Base-by-base conservation (phyloP, 2,888 invertebrate genomes). In the Agonopterix heracliana region DNA sequence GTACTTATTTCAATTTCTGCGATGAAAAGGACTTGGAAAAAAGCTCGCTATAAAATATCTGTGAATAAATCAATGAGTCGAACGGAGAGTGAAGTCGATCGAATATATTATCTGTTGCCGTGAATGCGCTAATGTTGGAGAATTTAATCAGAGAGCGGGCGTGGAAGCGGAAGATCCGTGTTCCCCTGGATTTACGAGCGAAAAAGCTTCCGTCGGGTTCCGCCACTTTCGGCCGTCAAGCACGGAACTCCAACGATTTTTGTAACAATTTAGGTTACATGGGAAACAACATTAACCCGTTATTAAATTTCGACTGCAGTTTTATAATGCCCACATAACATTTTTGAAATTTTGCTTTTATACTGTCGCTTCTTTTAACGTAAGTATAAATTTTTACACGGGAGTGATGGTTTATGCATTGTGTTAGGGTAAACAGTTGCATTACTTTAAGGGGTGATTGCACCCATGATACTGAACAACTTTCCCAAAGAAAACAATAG, bases 121-220 rank as follows among this genome's bases (percentile, higher is more conserved):
- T 72, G 73, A 76, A 73, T 71, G 74, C 74, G 68, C 73, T 78
- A 77, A 79, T 78, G 72, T 74, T 59, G 66, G 68, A 64, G 72
- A 74, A 76, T 80, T 79, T 78, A 79, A 79, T 80, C 78, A 74
- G 68, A 58, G 41, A 17, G 57, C 61, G 64, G 64, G 65, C 61
- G 64, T 61, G 64, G 60, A 60, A 61, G 64, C 68, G 72, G 76
- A 68, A 73, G 65, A 63, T 66, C 60, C 61, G 62, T 63, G 64
- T 63, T 72, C 26, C 66, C 57, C 66, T 68, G 69, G 68, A 78
- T 78, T 79, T 80, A 78, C 68, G 74, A 75, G 69, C 68, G 72
- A 74, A 72, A 74, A 73, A 66, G 72, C 76, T 78, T 78, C 74
- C 76, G 73, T 40, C 46, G 7, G 14, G 42, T 34, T 43, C 43